These are phyloP conservation scores for Chouioia cunea DNA, from an alignment of 2,888 invertebrate genomes.

Conservation along the genomic window DNA sequence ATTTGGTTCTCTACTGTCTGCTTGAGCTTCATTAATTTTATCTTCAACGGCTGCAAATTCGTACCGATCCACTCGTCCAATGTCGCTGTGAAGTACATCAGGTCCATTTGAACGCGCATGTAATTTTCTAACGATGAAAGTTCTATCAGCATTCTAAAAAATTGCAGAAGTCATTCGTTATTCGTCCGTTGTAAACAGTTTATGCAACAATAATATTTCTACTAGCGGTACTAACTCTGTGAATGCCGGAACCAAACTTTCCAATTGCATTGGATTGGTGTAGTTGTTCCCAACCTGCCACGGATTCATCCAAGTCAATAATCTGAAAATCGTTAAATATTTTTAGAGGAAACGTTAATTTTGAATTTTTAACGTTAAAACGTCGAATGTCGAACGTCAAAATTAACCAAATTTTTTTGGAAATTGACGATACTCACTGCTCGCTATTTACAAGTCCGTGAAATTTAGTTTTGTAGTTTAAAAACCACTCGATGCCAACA, in stretches of 20 bases:
- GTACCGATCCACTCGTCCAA: slow-evolving; percentile 75
- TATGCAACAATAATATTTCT: not conserved
- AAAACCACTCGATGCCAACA: slow-evolving; percentile 71
- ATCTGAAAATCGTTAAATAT: slow-evolving; percentile 68
- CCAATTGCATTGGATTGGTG: slow-evolving; percentile 76
- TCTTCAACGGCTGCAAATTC: slow-evolving; percentile 71
- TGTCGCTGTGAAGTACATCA: slow-evolving; percentile 73
- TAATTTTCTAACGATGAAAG: slow-evolving; percentile 71
- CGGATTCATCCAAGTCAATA: slow-evolving; percentile 78
- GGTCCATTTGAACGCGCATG: slow-evolving; percentile 70
- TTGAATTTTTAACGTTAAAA: not conserved
- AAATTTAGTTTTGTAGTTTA: slow-evolving; percentile 70
- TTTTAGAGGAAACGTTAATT: slow-evolving; percentile 19
- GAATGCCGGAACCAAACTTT: slow-evolving; percentile 72
- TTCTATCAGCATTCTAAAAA: slow-evolving; percentile 70
- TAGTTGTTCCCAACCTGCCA: slow-evolving; percentile 78
- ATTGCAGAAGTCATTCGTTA: slow-evolving; percentile 32
- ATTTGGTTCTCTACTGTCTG: slow-evolving; percentile 71
- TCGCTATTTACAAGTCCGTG: slow-evolving; percentile 71
- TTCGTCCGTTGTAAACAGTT: slow-evolving; percentile 23
- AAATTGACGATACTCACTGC: slow-evolving; percentile 68
- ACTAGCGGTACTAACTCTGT: slow-evolving; percentile 71
- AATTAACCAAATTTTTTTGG: not conserved
- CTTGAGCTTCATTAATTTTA: slow-evolving; percentile 70
- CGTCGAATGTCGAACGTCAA: not conserved